Conservation (phyloP, 1,140 invertebrate genomes). For the Anastrepha obliqua region DNA sequence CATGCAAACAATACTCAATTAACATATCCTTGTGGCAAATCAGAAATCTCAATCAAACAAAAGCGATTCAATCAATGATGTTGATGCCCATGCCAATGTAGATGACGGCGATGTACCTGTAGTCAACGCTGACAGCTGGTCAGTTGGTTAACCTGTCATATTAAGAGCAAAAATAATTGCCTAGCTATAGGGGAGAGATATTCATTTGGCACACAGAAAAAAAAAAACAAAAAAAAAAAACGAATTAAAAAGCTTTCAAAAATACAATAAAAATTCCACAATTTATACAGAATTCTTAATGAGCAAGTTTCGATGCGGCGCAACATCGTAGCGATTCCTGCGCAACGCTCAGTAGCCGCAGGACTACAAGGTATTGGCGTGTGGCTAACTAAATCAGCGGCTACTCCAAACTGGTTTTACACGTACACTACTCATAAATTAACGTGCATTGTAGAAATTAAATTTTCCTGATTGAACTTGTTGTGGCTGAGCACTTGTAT, state of each 20-base stretch:
- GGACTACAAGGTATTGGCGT: conserved; percentile 45
- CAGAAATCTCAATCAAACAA: conserved; percentile 43
- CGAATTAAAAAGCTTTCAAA: neutral
- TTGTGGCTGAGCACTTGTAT: neutral
- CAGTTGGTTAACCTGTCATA: conserved; percentile 23
- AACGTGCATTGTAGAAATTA: conserved; percentile 18
- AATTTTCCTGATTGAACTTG: conserved; percentile 40
- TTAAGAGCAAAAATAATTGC: conserved; percentile 43
- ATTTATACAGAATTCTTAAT: conserved; percentile 42
- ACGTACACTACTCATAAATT: conserved; percentile 5
- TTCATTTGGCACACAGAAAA: neutral
- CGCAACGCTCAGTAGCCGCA: conserved; percentile 23
- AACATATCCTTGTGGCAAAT: neutral
- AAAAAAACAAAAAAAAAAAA: neutral
- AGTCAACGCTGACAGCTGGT: conserved; percentile 10
- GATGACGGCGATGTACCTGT: neutral
- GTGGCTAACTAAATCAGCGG: neutral
- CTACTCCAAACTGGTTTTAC: conserved; percentile 23
- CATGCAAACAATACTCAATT: conserved; percentile 25
- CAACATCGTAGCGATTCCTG: neutral
- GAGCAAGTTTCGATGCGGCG: neutral
- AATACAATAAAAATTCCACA: neutral
- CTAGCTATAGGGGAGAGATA: neutral
- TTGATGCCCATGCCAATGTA: neutral
- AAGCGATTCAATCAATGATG: conserved; percentile 35